phyloP scores from a whole-genome alignment of 2,888 invertebrate genomes.

The Nezara viridula region DNA sequence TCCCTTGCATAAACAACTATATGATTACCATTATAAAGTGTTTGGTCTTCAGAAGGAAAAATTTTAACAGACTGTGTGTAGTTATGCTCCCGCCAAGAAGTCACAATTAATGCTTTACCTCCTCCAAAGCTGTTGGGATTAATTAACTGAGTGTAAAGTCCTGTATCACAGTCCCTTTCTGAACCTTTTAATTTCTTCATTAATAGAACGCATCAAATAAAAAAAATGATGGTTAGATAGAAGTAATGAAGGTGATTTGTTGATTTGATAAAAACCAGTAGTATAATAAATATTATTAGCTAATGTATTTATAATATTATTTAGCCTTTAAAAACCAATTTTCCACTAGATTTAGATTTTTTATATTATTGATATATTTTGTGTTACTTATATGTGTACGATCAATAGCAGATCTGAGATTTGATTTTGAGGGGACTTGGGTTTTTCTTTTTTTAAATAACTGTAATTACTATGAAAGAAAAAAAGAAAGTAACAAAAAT shows the following conservation, averaged over 20 bases:
- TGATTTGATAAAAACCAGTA: background rate
- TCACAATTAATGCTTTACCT: slow-evolving; percentile 74
- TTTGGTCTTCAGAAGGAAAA: slow-evolving; percentile 78
- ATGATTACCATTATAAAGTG: slow-evolving; percentile 82
- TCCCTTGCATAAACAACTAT: slow-evolving; percentile 79
- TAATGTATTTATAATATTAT: too few relatives aligned
- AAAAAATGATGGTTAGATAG: background rate
- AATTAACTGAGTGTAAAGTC: slow-evolving; percentile 38
- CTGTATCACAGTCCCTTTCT: slow-evolving; percentile 53
- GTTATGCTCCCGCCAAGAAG: slow-evolving; percentile 78
- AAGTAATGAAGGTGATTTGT: background rate
- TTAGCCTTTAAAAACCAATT: too few relatives aligned
- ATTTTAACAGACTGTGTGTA: slow-evolving; percentile 76
- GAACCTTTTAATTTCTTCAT: background rate
- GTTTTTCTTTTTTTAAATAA: too few relatives aligned
- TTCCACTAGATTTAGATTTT: too few relatives aligned
- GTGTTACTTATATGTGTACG: too few relatives aligned
- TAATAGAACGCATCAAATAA: background rate
- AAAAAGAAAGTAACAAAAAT: too few relatives aligned
- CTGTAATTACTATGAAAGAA: too few relatives aligned
- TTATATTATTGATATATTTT: too few relatives aligned
- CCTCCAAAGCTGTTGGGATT: slow-evolving; percentile 15
- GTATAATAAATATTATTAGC: background rate
- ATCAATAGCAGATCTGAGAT: too few relatives aligned
- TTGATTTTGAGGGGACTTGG: too few relatives aligned